Conservation (phyloP, 2,797 vertebrate genomes). For the Cossypha caffra region DNA sequence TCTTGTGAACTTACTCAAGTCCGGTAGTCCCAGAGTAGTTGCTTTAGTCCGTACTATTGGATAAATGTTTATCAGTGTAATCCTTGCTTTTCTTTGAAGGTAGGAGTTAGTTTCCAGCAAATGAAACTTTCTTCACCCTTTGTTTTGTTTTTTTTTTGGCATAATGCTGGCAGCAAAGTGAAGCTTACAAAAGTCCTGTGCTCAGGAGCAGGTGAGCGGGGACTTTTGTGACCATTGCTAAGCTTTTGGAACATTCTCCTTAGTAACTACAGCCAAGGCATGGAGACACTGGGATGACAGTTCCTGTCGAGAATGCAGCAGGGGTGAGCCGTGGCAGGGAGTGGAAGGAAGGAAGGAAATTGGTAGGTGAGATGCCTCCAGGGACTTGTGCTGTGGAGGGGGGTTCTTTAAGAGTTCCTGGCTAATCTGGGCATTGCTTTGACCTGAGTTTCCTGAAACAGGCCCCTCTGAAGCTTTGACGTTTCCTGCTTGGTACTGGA, state of each 20-base stretch:
- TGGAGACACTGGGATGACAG: rapidly evolving
- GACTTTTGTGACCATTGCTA: not conserved
- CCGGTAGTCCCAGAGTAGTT: not conserved
- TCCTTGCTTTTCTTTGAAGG: not conserved
- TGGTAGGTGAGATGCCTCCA: not conserved
- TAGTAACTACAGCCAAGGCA: not conserved
- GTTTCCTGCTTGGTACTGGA: not conserved
- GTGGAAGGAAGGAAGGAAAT: not conserved
- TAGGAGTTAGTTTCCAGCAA: not conserved
- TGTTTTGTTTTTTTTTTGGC: not conserved
- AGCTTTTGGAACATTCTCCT: not conserved
- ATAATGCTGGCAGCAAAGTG: not conserved
- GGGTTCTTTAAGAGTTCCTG: not conserved
- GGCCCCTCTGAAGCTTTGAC: not conserved
- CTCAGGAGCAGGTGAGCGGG: not conserved
- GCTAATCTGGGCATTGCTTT: not conserved
- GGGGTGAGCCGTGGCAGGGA: not conserved
- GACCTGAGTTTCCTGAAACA: not conserved
- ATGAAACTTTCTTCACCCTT: not conserved
- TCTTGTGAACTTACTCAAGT: not conserved
- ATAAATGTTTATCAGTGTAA: not conserved
- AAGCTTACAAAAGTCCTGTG: not conserved
- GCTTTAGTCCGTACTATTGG: not conserved
- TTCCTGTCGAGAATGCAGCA: not conserved
- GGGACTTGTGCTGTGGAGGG: not conserved